Evolutionary conservation across 1,140 invertebrate genomes (phyloP), one percentile per base, ranked within the genome.

Genomic region (Heterodera schachtii): DNA sequence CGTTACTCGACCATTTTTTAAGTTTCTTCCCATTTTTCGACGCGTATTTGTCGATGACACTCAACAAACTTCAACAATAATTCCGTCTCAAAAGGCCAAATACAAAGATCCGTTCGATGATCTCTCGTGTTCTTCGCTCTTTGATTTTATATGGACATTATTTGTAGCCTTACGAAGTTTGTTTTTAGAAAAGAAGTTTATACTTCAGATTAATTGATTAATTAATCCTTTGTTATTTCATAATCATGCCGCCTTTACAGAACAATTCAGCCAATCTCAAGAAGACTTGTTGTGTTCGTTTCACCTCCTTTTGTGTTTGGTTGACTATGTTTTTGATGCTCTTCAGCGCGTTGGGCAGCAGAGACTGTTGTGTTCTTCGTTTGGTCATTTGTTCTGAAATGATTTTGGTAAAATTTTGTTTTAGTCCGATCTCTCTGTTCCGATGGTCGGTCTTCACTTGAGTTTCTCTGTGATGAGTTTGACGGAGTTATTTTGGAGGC

Each of bases 401-500:
- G 4, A 6, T 19, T 11, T 67, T 76, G 66, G 43, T 66, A 67
- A 67, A 19, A 16, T n/a, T 67, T 69, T n/a, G n/a, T 79, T 83
- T 21, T 21, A 83, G 82, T 49, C 21, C 43, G 47, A 71, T 44
- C 76, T 21, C 21, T 82, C 6, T 31, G 31, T 47, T 43, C 46
- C 16, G 69, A 66, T 31, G 82, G 67, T 46, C 71, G 84, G 57
- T 49, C 79, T n/a, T 19, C 82, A 21, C 71, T 86, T n/a, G 86
- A 94, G 87, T 91, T 93, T 66, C 91, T 98, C 6, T 98, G 95
- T 90, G 93, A 94, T 77, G 93, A 93, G 88, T 94, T 94, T 88
- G 92, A 93, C 77, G 95, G 94, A 2, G 92, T 95, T 2, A 91
- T 93, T 16, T 92, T 95, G 4, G 96, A 98, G 89, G 96, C 95